phyloP scores from a whole-genome alignment of 2,888 invertebrate species.

The Adela reaumurella region DNA sequence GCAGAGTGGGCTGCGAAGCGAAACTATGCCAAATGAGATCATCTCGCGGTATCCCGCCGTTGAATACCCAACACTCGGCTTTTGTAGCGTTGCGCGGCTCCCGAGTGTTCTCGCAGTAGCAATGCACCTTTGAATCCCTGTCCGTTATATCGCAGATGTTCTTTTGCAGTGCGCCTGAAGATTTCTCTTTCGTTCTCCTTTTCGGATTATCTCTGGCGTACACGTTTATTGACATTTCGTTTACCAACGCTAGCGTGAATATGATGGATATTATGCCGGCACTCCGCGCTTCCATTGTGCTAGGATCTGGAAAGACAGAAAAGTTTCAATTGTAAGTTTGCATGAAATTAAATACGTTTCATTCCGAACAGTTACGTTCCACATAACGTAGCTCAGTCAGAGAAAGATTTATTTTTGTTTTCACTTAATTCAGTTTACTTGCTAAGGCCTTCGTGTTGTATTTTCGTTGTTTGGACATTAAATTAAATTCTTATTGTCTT shows the following conservation, averaged over 20 bases:
- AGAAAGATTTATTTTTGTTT: too few relatives aligned
- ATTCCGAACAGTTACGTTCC: too few relatives aligned
- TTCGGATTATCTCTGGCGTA: constrained; percentile 45
- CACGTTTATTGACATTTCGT: constrained; percentile 46
- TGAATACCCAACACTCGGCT: constrained; percentile 76
- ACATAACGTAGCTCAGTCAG: too few relatives aligned
- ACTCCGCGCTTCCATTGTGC: constrained; percentile 38
- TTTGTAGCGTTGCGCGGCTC: constrained; percentile 59
- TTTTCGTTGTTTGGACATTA: too few relatives aligned
- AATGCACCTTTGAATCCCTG: constrained; percentile 58
- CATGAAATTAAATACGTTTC: too few relatives aligned
- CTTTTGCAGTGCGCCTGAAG: constrained; percentile 37
- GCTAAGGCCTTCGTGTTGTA: too few relatives aligned
- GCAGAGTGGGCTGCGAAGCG: constrained; percentile 65
- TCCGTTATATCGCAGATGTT: constrained; percentile 59
- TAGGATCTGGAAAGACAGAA: constrained; percentile 42
- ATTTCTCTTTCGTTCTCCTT: constrained; percentile 42
- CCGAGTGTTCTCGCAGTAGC: constrained; percentile 62
- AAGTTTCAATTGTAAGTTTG: constrained; percentile 4
- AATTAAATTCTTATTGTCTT: too few relatives aligned
- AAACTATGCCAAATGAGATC: constrained; percentile 74
- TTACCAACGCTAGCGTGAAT: constrained; percentile 41
- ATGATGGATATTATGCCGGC: constrained; percentile 39
- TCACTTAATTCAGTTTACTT: too few relatives aligned
- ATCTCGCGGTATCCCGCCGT: constrained; percentile 62